A percentile compares a stretch with the other conserved stretches of the same genome.
Conservation (phyloP, 1,140 invertebrate species). For the Drosophila pandora region DNA sequence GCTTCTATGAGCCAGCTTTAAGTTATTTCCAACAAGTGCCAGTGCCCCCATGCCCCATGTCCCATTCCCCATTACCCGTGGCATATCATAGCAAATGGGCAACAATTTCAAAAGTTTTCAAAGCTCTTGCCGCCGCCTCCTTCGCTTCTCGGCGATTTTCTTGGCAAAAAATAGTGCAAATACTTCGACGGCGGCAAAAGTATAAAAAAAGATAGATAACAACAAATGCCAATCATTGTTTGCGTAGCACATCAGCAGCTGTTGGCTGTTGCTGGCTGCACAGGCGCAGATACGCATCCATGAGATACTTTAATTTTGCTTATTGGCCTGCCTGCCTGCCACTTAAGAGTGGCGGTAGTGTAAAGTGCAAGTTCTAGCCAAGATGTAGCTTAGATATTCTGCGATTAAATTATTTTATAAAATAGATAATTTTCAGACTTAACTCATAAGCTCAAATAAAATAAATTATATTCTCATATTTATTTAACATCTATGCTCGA, state of each 20-base stretch:
- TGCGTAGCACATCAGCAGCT: constrained; percentile 77
- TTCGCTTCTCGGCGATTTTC: constrained; percentile 54
- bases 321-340: constrained; percentile 3
- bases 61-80: background rate
- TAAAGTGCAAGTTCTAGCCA: constrained; percentile 39
- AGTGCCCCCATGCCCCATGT: constrained; percentile 15
- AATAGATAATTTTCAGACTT: constrained; percentile 6
- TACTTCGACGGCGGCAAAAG: constrained; percentile 57
- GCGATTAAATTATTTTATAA: no score
- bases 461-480: no score
- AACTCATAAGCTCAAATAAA: no score
- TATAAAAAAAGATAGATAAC: constrained; percentile 51
- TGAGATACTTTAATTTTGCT: constrained; percentile 61
- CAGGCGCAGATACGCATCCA: constrained; percentile 58
- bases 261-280: constrained; percentile 49
- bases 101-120: constrained; percentile 70
- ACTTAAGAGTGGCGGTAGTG: constrained; percentile 62
- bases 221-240: constrained; percentile 79
- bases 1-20: constrained; percentile 47
- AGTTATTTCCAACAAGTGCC: constrained; percentile 53
- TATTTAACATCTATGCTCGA: no score
- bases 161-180: constrained; percentile 57
- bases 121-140: constrained; percentile 33
- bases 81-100: constrained; percentile 61
- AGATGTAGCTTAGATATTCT: background rate